Evolutionary conservation across 1,140 invertebrate genomes (phyloP), one percentile per base, ranked within the genome.

Genomic region (Aethina tumida): DNA sequence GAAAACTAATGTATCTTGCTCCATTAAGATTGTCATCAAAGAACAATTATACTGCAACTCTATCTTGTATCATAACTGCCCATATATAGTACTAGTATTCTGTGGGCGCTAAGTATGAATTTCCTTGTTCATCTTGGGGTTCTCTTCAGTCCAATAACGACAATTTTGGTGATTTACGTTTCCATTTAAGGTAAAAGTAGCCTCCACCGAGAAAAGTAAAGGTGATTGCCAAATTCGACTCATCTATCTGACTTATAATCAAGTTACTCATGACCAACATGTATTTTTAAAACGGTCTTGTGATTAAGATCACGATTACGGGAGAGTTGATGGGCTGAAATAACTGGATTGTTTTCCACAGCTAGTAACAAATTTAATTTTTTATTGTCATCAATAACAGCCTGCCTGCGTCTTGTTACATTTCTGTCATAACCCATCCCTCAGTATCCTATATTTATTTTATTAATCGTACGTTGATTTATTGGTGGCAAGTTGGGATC

Each of bases 391-490:
- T 24, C n/a, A 24, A 24, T n/a, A 24, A 24, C 22, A 24, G 22
- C 22, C 22, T n/a, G 22, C n/a, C 22, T 24, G 6, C n/a, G n/a
- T n/a, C n/a, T n/a, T n/a, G n/a, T n/a, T n/a, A n/a, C n/a, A n/a
- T n/a, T n/a, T 24, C 22, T 24, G 6, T 24, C 22, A 7, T 7
- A n/a, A n/a, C n/a, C 7, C 22, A 7, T n/a, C n/a, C 22, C 22
- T 24, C 6, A 24, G n/a, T 24, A 24, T 24, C n/a, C 6, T 7
- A n/a, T n/a, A n/a, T 24, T n/a, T 24, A 24, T 24, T 24, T 24
- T 24, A 24, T n/a, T 24, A 24, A 24, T 24, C n/a, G 22, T 24
- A 24, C 22, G 22, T 24, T 24, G 22, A 24, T 24, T 24, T 24
- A 24, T 24, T 24, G 22, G 22, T 24, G 22, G 22, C 22, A 24